Evolutionary conservation across 2,888 invertebrate genomes (phyloP).

Genomic region (Nomada lathburiana): DNA sequence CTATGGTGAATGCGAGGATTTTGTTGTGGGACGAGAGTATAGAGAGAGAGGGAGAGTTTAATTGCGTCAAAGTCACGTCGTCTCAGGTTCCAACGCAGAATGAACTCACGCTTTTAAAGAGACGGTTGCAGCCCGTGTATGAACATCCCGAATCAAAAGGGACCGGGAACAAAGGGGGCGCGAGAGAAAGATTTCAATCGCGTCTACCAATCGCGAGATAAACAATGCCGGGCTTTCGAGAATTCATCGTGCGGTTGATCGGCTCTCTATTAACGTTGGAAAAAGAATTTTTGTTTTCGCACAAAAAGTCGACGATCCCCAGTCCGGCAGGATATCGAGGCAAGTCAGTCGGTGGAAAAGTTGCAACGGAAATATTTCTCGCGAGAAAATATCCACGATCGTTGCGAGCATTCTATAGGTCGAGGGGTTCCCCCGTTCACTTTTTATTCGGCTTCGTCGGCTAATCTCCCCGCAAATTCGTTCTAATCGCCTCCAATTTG

Average conservation of each 20-base stretch:
- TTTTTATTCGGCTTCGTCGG: not conserved
- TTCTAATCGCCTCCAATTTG: not conserved
- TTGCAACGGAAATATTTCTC: conserved; percentile 32
- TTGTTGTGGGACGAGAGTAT: not conserved
- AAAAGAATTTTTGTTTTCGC: conserved; percentile 68
- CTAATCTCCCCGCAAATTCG: not conserved
- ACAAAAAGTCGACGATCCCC: conserved; percentile 32
- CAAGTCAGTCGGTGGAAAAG: conserved; percentile 37
- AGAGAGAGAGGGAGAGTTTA: conserved; percentile 11
- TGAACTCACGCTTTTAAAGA: conserved; percentile 59
- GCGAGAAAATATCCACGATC: not conserved
- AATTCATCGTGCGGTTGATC: conserved; percentile 77
- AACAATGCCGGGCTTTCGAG: conserved; percentile 77
- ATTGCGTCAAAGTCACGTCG: conserved; percentile 47
- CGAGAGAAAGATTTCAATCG: conserved; percentile 78
- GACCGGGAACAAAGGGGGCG: conserved; percentile 61
- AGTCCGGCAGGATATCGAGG: conserved; percentile 41
- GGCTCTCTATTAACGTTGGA: conserved; percentile 79
- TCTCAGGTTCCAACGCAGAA: conserved; percentile 36
- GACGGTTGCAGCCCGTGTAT: conserved; percentile 66
- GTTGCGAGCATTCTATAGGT: too few species aligned
- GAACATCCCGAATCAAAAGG: conserved; percentile 67
- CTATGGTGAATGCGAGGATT: not conserved
- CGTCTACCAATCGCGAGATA: conserved; percentile 76
- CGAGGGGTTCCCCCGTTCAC: not conserved